A percentile compares a stretch with the other conserved stretches of the same genome.
Evolutionary conservation across 2,888 invertebrate species (phyloP).

Genomic region (Hydraecia micacea): DNA sequence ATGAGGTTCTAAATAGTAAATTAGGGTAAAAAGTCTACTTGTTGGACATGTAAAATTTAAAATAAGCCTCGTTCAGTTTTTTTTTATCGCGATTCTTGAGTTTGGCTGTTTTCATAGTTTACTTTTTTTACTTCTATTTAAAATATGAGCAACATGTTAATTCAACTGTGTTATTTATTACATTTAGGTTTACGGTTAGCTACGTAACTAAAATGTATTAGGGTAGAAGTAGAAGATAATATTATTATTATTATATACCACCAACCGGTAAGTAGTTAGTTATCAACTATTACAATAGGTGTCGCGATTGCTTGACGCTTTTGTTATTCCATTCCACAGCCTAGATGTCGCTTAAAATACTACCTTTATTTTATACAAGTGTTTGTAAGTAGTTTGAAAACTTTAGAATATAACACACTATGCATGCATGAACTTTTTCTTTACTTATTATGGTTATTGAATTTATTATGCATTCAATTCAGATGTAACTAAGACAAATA

Average conservation of each 20-base stretch:
- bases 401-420: neutral
- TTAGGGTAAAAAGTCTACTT: constrained; percentile 15
- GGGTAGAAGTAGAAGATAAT: no score
- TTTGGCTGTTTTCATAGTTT: neutral
- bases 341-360: constrained; percentile 47
- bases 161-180: neutral
- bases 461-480: neutral
- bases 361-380: neutral
- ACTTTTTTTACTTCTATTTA: neutral
- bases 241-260: neutral
- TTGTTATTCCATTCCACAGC: constrained; percentile 27
- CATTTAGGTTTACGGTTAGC: neutral
- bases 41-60: neutral
- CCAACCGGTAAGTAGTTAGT: constrained; percentile 18
- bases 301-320: constrained; percentile 19
- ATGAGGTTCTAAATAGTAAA: neutral
- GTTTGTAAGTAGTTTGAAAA: constrained; percentile 1
- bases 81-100: neutral
- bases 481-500: constrained; percentile 19
- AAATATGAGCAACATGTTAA: neutral
- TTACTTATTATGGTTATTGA: neutral
- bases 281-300: constrained; percentile 31
- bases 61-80: no score
- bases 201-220: neutral
- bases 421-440: neutral